Base-by-base conservation (phyloP, 2,113 vertebrate species). In the Mormyrus iriodes region DNA sequence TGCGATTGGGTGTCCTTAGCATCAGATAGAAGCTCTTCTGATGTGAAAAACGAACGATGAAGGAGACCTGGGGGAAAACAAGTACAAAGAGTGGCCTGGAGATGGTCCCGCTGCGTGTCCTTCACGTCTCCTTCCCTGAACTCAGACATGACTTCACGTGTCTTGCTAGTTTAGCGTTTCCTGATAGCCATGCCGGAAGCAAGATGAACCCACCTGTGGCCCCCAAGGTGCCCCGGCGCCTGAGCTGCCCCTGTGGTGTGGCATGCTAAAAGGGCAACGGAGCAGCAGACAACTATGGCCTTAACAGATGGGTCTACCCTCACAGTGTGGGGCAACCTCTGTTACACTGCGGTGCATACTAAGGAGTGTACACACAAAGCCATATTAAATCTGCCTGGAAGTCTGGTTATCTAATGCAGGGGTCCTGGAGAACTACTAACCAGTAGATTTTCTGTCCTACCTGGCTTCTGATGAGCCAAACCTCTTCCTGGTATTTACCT, bases 181-280 rank as follows among this genome's bases (percentile, higher is more conserved):
- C 17, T 17, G 53, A n/a, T 21, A 44, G 49, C 12, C 17, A 24
- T 3, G 21, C 79, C 17, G 13, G 52, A 61, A 42, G 76, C 7
- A 24, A 89, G 88, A 31, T 19, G 53, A 46, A 85, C 12, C 88
- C 79, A 61, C 88, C 39, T 89, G 76, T 19, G 39, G 10, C 52
- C 79, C 53, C 69, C 17, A 13, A 6, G 39, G 51, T 3, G 0
- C 42, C 39, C 49, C 15, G 4, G 1, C 27, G 15, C 53, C n/a
- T 48, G 3, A 85, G 42, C 4, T 84, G 19, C 76, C 39, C 53
- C 39, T 8, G 27, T 51, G 2, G 12, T 9, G 39, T 49, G 76
- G 73, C 15, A 15, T 85, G 76, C 76, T 61, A 24, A 61, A 61
- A 31, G 79, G 51, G 88, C 73, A 31, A 39, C 44, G 53, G 88